Evolutionary conservation across 2,888 invertebrate genomes (phyloP).

Genomic region (Parnassius smintheus): DNA sequence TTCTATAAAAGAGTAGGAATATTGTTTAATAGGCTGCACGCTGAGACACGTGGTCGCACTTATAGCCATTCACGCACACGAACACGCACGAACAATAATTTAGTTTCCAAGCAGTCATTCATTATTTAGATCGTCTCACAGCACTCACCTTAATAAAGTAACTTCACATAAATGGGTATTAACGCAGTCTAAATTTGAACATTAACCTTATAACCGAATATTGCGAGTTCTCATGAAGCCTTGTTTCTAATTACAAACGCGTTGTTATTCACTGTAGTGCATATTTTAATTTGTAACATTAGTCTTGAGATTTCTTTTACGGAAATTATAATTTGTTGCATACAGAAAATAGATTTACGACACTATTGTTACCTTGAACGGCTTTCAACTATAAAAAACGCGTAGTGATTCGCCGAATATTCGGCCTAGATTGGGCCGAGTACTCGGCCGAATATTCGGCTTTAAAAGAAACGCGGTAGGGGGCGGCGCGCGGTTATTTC

Average conservation of each 20-base stretch:
- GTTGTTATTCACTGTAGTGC: slow-evolving; percentile 32
- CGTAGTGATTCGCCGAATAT: too few relatives aligned
- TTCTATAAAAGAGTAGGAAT: too few relatives aligned
- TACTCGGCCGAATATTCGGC: too few relatives aligned
- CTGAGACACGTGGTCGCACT: neutral
- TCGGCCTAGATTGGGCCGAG: too few relatives aligned
- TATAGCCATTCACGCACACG: slow-evolving; percentile 6
- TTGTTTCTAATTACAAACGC: slow-evolving; percentile 25
- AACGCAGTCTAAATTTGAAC: slow-evolving; percentile 26
- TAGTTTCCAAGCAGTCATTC: slow-evolving; percentile 9
- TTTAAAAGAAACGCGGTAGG: too few relatives aligned
- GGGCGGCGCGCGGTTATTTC: too few relatives aligned
- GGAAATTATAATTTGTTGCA: slow-evolving; percentile 14
- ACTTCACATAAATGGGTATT: slow-evolving; percentile 21
- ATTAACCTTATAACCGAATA: slow-evolving; percentile 35
- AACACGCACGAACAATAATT: slow-evolving; percentile 9
- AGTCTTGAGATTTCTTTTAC: slow-evolving; percentile 28
- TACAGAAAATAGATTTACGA: slow-evolving; percentile 11
- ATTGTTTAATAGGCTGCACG: neutral
- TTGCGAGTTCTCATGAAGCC: slow-evolving; percentile 35
- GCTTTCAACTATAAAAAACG: neutral
- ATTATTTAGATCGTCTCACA: slow-evolving; percentile 29
- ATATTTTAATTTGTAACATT: slow-evolving; percentile 33
- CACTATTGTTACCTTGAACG: slow-evolving; percentile 11
- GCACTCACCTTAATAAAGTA: slow-evolving; percentile 30